A percentile compares a stretch with the other conserved stretches of the same genome.
Conservation (phyloP, 2,888 invertebrate genomes). For the Melanostoma scalare region DNA sequence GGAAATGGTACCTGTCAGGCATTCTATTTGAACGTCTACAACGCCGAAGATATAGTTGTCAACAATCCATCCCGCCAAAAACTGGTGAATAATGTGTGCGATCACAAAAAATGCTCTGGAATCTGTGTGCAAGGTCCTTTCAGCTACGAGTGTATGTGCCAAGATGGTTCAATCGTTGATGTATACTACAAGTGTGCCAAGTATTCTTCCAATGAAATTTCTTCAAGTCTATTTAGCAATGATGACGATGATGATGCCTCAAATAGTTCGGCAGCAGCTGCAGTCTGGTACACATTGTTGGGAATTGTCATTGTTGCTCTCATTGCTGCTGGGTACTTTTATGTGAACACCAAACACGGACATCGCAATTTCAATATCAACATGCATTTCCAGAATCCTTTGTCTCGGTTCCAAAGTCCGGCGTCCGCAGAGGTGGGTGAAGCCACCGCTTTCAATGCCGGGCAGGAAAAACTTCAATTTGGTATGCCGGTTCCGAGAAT, state of each 20-base stretch:
- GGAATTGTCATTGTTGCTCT: conserved; percentile 68
- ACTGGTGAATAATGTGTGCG: conserved; percentile 82
- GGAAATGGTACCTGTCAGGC: conserved; percentile 83
- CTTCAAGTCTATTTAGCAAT: conserved; percentile 55
- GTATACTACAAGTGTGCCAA: conserved; percentile 79
- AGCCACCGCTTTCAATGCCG: conserved; percentile 72
- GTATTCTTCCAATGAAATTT: conserved; percentile 74
- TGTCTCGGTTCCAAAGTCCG: conserved; percentile 75
- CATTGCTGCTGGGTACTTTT: conserved; percentile 78
- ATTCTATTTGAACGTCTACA: conserved; percentile 82
- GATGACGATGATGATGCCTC: conserved; percentile 16
- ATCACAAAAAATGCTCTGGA: conserved; percentile 83
- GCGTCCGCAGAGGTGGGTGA: conserved; percentile 58
- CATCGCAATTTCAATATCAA: conserved; percentile 81
- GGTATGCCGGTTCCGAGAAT: conserved; percentile 76
- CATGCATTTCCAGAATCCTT: conserved; percentile 82
- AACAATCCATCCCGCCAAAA: conserved; percentile 84
- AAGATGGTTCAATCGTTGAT: conserved; percentile 81
- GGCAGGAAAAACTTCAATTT: conserved; percentile 74
- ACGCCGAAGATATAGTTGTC: conserved; percentile 83
- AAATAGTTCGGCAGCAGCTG: conserved; percentile 49
- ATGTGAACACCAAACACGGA: conserved; percentile 82
- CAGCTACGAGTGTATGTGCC: conserved; percentile 84
- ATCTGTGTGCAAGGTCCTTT: conserved; percentile 85
- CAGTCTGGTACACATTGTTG: conserved; percentile 67